Evolutionary conservation across 2,888 invertebrate genomes (phyloP).

Genomic region (Apoderus coryli): DNA sequence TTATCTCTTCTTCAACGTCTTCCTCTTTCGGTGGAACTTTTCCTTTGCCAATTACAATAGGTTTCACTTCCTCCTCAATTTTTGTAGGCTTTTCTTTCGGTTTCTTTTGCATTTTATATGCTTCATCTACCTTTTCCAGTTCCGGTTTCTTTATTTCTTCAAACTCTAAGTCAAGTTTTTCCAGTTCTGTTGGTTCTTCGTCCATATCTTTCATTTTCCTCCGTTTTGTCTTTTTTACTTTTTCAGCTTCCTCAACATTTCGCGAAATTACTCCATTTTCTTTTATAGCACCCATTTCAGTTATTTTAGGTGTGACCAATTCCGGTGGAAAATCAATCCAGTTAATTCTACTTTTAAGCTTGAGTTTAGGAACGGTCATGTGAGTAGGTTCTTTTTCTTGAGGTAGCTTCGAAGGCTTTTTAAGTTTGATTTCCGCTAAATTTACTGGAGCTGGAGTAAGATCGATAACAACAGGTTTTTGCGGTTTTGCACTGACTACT

Average conservation of each 20-base stretch:
- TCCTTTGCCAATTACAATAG: slow-evolving; percentile 42
- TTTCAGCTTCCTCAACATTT: slow-evolving; percentile 35
- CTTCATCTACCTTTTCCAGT: slow-evolving; percentile 32
- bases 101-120: slow-evolving; percentile 24
- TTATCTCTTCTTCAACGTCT: slow-evolving; percentile 32
- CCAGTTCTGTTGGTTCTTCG: slow-evolving; percentile 30
- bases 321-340: slow-evolving; percentile 34
- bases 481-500: slow-evolving; percentile 30
- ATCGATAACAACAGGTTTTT: slow-evolving; percentile 27
- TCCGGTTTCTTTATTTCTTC: slow-evolving; percentile 29
- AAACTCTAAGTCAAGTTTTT: slow-evolving; percentile 34
- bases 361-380: slow-evolving; percentile 43
- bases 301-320: slow-evolving; percentile 25
- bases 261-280: slow-evolving; percentile 35
- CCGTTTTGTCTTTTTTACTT: slow-evolving; percentile 27
- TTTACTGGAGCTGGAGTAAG: slow-evolving; percentile 36
- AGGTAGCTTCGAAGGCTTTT: slow-evolving; percentile 22
- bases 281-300: slow-evolving; percentile 25
- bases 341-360: slow-evolving; percentile 54
- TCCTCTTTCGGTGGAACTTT: slow-evolving; percentile 26
- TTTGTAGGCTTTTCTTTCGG: slow-evolving; percentile 22
- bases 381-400: slow-evolving; percentile 21
- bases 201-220: slow-evolving; percentile 29
- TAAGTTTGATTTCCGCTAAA: slow-evolving; percentile 50
- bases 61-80: slow-evolving; percentile 25